These are phyloP conservation scores for Aphelocoma coerulescens DNA, from an alignment of 2,113 vertebrate species.

Conservation along the genomic window DNA sequence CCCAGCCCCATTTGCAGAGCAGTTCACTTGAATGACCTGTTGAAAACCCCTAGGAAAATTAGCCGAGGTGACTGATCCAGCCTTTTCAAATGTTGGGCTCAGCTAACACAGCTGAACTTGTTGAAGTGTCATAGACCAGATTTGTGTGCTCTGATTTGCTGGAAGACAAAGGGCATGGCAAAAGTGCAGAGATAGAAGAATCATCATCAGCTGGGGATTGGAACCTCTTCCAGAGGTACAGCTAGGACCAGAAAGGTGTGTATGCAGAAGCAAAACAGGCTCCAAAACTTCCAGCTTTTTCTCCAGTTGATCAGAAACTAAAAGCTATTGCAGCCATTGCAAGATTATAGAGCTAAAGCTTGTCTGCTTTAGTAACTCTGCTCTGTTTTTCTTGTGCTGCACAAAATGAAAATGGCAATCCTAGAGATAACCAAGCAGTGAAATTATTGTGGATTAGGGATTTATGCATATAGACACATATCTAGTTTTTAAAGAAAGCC, in stretches of 20 bases:
- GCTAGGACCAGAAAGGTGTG: background rate
- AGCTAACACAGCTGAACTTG: background rate
- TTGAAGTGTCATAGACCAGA: background rate
- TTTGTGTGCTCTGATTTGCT: background rate
- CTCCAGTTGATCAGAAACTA: background rate
- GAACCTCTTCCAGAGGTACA: background rate
- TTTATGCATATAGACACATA: background rate
- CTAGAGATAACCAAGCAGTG: background rate
- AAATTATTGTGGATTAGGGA: background rate
- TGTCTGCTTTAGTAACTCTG: background rate
- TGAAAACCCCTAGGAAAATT: background rate
- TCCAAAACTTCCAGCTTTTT: background rate
- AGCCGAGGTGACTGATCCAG: background rate
- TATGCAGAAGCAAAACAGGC: background rate
- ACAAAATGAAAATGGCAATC: slow-evolving; percentile 10
- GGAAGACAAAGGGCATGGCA: background rate
- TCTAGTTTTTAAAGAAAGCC: background rate
- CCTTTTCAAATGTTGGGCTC: background rate
- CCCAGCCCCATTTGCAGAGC: background rate
- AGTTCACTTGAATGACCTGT: background rate
- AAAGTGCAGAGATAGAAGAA: background rate
- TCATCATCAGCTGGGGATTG: background rate
- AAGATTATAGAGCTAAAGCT: background rate
- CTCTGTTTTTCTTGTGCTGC: background rate
- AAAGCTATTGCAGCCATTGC: background rate